These are phyloP conservation scores for Dasyurus viverrinus DNA, from an alignment of 2,113 vertebrate species.

Conservation along the genomic window DNA sequence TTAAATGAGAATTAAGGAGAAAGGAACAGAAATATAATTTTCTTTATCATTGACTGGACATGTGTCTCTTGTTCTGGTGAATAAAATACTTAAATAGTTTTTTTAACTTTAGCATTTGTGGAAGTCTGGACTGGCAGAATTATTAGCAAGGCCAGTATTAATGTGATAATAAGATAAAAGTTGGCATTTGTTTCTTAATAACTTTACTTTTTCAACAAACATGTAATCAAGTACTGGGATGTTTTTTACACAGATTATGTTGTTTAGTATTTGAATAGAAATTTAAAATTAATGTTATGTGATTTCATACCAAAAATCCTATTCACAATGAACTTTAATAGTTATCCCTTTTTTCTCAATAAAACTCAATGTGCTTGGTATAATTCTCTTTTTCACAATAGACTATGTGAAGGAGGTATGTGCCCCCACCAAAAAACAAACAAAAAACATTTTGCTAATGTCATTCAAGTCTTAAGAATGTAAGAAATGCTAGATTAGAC, in stretches of 20 bases:
- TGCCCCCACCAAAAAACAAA: too few relatives aligned
- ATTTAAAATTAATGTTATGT: conserved; percentile 40
- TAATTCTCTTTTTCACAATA: neutral
- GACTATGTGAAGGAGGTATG: neutral
- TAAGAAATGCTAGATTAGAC: conserved; percentile 27
- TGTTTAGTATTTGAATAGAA: conserved; percentile 21
- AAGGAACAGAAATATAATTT: neutral
- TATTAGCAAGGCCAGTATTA: neutral
- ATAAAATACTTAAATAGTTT: neutral
- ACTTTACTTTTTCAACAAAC: conserved; percentile 25
- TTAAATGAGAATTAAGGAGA: neutral
- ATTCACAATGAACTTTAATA: conserved; percentile 22
- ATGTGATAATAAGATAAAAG: neutral
- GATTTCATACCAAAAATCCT: conserved; percentile 27
- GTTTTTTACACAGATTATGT: conserved; percentile 10
- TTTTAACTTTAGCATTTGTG: neutral
- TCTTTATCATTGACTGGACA: neutral
- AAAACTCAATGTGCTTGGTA: neutral
- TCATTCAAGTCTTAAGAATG: conserved; percentile 13
- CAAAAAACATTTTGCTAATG: neutral
- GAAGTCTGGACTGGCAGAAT: conserved; percentile 12
- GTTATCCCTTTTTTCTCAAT: neutral
- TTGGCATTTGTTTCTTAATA: neutral
- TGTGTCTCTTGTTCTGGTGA: neutral
- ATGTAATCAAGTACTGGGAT: neutral